These are phyloP conservation scores for Heterocephalus glaber DNA, from an alignment of 2,113 vertebrate species.

Conservation along the genomic window DNA sequence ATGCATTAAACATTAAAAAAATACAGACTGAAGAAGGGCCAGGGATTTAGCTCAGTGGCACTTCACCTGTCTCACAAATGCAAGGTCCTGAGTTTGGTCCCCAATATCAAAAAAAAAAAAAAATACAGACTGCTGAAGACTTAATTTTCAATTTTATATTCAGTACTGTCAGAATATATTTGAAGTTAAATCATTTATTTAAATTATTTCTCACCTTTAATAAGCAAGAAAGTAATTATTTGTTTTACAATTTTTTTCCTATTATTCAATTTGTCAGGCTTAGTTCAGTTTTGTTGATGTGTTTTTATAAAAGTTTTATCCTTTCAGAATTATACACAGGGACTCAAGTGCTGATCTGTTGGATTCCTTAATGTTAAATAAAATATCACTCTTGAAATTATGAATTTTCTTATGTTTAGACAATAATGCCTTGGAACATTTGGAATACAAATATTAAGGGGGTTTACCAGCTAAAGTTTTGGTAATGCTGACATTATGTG, in stretches of 20 bases:
- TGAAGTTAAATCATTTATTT: conserved; percentile 29
- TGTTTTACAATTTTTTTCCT: conserved; percentile 46
- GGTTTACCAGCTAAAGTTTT: conserved; percentile 61
- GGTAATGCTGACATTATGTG: conserved; percentile 60
- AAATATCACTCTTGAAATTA: conserved; percentile 63
- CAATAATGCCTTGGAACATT: conserved; percentile 48
- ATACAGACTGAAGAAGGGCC: no score
- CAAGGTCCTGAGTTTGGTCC: no score
- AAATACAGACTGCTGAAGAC: conserved; percentile 41
- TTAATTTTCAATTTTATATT: background rate
- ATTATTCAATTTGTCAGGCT: background rate
- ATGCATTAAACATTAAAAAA: conserved; percentile 27
- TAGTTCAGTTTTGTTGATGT: conserved; percentile 37
- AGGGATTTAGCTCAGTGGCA: no score
- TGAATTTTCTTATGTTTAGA: conserved; percentile 52
- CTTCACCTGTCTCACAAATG: no score
- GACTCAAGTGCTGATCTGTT: background rate
- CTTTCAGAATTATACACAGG: background rate
- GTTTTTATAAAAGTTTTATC: conserved; percentile 56
- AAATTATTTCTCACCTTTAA: conserved; percentile 14
- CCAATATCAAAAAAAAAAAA: no score
- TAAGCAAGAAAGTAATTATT: background rate
- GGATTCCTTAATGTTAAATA: conserved; percentile 58
- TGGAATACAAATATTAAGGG: conserved; percentile 56
- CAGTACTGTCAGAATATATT: background rate